Percentiles rank a stretch among this genome's conserved stretches.
phyloP scores from a whole-genome alignment of 2,797 vertebrate species.

The Lerista edwardsae region DNA sequence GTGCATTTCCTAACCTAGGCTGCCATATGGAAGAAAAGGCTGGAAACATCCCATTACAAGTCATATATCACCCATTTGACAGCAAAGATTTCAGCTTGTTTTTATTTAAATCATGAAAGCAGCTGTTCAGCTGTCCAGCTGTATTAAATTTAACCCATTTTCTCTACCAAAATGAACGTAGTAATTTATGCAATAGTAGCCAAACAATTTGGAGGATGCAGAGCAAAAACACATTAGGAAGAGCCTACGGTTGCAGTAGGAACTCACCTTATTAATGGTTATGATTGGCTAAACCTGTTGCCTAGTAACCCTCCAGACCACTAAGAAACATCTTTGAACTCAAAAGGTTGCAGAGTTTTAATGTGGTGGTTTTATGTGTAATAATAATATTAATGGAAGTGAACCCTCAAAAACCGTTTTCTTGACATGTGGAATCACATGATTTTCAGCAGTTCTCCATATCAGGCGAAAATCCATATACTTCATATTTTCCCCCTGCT shows the following conservation, averaged over 20 bases:
- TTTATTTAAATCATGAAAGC: slow-evolving; percentile 92
- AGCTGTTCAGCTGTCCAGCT: slow-evolving; percentile 85
- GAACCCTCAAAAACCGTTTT: not conserved
- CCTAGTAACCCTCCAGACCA: slow-evolving; percentile 48
- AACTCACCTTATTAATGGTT: slow-evolving; percentile 45
- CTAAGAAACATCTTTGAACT: slow-evolving; percentile 51
- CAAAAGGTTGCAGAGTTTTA: slow-evolving; percentile 38
- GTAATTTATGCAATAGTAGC: slow-evolving; percentile 72
- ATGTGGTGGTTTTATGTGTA: not conserved
- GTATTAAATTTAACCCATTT: slow-evolving; percentile 84
- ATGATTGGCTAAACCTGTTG: slow-evolving; percentile 50
- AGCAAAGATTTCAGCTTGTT: slow-evolving; percentile 90
- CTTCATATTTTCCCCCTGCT: not conserved
- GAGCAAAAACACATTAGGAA: slow-evolving; percentile 56
- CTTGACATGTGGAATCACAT: not conserved
- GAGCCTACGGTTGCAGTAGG: slow-evolving; percentile 38
- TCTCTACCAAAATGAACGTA: slow-evolving; percentile 70
- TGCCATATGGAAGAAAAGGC: slow-evolving; percentile 86
- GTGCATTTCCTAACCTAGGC: slow-evolving; percentile 85
- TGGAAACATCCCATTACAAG: slow-evolving; percentile 94
- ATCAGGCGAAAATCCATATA: not conserved
- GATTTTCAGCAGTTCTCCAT: not conserved
- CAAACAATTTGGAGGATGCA: slow-evolving; percentile 53
- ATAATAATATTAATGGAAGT: slow-evolving; percentile 40
- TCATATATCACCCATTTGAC: slow-evolving; percentile 91